Evolutionary conservation across 64 coral and sea anemone species (phyloP), one percentile per base, ranked within the genome.

Genomic region (Cladopsammia gracilis): DNA sequence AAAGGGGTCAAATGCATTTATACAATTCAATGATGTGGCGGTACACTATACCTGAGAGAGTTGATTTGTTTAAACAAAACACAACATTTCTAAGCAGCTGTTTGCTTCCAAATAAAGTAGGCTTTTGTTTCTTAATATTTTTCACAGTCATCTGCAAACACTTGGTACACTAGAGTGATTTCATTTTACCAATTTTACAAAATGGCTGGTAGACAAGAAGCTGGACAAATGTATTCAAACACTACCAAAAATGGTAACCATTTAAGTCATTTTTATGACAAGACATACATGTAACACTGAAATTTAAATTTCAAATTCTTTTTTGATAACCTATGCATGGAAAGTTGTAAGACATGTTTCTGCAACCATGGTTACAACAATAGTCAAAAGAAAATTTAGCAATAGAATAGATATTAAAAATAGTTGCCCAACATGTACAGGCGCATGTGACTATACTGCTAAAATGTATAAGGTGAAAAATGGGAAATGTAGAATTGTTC

Each of bases 91-190:
- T 84, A 34, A 84, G 45, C 44, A 48, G 58, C 61, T 84, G 60
- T 84, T 62, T 84, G 45, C 46, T 23, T 43, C 62, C 19, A 50
- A 49, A 68, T 22, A 48, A 49, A 46, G 19, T 20, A 15, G 11
- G 9, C 60, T 67, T 68, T 68, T 84, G 60, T 65, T 84, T 68
- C 80, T 84, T 84, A 48, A 84, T 64, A 47, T 84, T 47, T 44
- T 84, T 68, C 7, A 46, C 80, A 7, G 12, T 47, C 62, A 68
- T 84, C n/a, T 66, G 44, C 80, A 84, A 84, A 66, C 46, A 51
- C 44, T 46, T 7, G 50, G 2, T 11, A 68, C 43, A 66, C 60
- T 43, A 14, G 19, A 65, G 43, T 83, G 53, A 7, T 59, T 81
- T 66, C 10, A 23, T 12, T 16, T 65, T 8, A 23, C 20, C 42